Evolutionary conservation across 2,797 vertebrate species (phyloP).

Genomic region (Sternarchorhynchus goeldii): DNA sequence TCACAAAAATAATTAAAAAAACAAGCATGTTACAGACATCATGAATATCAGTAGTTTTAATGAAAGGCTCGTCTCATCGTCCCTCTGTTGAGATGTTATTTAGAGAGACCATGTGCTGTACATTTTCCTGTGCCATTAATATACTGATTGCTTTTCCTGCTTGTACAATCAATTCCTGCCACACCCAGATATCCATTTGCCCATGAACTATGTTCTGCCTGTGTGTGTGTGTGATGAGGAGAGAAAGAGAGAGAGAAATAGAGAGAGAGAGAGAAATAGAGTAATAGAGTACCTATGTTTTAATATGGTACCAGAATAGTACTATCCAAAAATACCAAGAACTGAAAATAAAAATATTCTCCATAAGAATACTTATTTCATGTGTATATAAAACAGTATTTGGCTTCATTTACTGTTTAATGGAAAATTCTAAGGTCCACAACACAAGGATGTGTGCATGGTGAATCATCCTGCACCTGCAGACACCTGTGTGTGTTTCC

Average conservation of each 20-base stretch:
- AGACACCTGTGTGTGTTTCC: slow-evolving; percentile 46
- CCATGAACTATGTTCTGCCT: slow-evolving; percentile 37
- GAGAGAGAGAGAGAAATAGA: too few species aligned
- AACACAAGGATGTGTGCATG: neutral
- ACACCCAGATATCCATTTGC: slow-evolving; percentile 42
- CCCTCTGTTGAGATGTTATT: neutral
- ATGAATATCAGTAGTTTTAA: slow-evolving; percentile 30
- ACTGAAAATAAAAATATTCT: too few species aligned
- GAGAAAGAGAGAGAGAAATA: too few species aligned
- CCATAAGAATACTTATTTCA: too few species aligned
- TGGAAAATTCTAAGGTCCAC: too few species aligned
- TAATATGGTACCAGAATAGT: too few species aligned
- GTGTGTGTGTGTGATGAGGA: too few species aligned
- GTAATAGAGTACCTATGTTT: too few species aligned
- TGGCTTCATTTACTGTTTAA: too few species aligned
- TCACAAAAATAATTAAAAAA: neutral
- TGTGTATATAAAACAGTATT: too few species aligned
- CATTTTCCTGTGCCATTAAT: slow-evolving; percentile 48
- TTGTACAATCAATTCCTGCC: slow-evolving; percentile 39
- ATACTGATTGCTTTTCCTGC: slow-evolving; percentile 45
- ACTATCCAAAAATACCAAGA: too few species aligned
- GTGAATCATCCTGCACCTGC: slow-evolving; percentile 50
- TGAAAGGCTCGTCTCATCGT: neutral
- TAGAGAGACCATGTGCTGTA: slow-evolving; percentile 12
- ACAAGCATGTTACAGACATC: neutral